These are phyloP conservation scores for Amiota mariae DNA, from an alignment of 2,888 invertebrate species.

Conservation along the genomic window DNA sequence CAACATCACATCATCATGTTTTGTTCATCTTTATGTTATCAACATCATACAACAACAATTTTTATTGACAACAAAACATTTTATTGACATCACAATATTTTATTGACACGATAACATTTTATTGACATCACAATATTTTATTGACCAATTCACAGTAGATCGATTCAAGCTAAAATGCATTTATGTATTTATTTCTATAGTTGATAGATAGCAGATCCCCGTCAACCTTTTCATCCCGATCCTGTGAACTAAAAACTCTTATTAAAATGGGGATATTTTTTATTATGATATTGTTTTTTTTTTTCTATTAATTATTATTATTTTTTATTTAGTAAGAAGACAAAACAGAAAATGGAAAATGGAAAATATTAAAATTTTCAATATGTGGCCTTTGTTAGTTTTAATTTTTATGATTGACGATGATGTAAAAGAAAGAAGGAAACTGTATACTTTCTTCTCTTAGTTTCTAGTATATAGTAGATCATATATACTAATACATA, in stretches of 20 bases:
- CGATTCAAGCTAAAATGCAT: no score
- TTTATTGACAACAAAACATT: no score
- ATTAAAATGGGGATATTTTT: neutral
- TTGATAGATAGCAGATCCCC: neutral
- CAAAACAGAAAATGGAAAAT: no score
- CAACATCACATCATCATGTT: no score
- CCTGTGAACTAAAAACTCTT: neutral
- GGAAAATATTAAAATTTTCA: slow-evolving; percentile 45
- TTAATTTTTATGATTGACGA: slow-evolving; percentile 31
- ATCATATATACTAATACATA: no score
- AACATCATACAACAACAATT: no score
- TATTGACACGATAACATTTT: no score
- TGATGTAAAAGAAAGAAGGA: neutral
- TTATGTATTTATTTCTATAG: no score
- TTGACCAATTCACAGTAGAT: neutral
- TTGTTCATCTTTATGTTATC: no score
- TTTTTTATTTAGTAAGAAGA: no score
- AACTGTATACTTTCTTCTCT: neutral
- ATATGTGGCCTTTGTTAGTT: slow-evolving; percentile 62
- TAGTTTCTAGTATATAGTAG: no score
- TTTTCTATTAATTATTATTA: neutral
- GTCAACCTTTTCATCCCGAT: neutral
- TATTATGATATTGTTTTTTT: neutral
- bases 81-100: no score
- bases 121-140: neutral